Conservation (phyloP, 2,113 vertebrate genomes). For the Hippotragus niger region DNA sequence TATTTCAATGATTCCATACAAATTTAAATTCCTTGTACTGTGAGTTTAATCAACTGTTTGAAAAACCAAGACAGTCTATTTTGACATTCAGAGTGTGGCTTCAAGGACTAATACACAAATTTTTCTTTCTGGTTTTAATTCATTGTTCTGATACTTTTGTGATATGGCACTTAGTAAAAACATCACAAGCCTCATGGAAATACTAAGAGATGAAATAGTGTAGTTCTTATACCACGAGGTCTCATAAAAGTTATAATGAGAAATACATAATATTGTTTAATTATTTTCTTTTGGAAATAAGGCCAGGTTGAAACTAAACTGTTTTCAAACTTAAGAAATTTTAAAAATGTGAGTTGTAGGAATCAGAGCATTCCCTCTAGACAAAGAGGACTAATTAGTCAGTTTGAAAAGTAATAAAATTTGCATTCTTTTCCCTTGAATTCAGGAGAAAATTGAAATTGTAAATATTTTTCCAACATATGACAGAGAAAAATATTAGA, state of each 20-base stretch:
- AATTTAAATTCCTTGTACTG: constrained; percentile 3
- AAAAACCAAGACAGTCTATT: constrained; percentile 25
- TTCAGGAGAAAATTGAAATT: constrained; percentile 14
- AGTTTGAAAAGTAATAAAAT: constrained; percentile 4
- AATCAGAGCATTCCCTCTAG: background rate
- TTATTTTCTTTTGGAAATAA: constrained; percentile 30
- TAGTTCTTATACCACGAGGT: background rate
- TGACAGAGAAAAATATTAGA: constrained; percentile 23
- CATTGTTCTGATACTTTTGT: background rate
- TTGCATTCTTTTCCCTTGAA: background rate
- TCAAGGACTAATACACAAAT: background rate
- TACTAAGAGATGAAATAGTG: constrained; percentile 2
- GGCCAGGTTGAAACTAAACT: background rate
- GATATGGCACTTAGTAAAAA: background rate
- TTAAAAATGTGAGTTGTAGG: background rate
- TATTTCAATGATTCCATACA: constrained; percentile 30
- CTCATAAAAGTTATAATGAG: constrained; percentile 33
- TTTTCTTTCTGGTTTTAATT: constrained; percentile 28
- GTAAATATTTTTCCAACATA: background rate
- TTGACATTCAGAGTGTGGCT: background rate
- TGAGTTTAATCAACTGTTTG: constrained; percentile 19
- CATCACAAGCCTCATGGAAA: background rate
- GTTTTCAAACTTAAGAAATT: constrained; percentile 23
- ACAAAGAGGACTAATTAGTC: constrained; percentile 11
- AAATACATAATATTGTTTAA: constrained; percentile 31